Base-by-base conservation (phyloP, 2,888 invertebrate species). In the Tinea trinotella region DNA sequence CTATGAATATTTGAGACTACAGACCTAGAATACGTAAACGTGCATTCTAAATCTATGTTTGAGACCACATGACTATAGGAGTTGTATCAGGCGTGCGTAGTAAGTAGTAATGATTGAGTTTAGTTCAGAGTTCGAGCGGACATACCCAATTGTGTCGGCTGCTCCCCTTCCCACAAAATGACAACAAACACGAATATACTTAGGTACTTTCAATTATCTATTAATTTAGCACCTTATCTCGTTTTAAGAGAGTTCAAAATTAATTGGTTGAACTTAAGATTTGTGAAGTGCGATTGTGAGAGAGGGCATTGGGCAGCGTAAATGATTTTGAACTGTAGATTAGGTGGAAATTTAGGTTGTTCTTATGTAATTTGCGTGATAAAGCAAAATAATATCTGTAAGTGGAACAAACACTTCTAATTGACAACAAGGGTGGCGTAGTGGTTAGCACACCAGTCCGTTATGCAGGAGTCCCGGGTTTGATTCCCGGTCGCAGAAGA, bases 61-160 rank as follows among this genome's bases (percentile, higher is more conserved):
- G 9, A 30, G 3, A 30, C 9, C 30, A 30, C n/a, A n/a, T 30
- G 7, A 30, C 30, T 7, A 30, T 7, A 7, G 9, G 7, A 2
- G n/a, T 30, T 30, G 4, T 19, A 46, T 17, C 46, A 15, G 19
- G 19, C 46, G 46, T 46, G 19, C 46, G 46, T 46, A 46, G 46
- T 46, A 19, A 46, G 46, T 19, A 46, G 46, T 46, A 40, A 46
- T 46, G 46, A 46, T 46, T 19, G 46, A 40, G 46, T 46, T 46
- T 17, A 17, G 46, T 19, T 12, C 18, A 50, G 50, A 50, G 50
- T 50, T 50, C 50, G 73, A 76, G 75, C 82, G 83, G 83, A 83
- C 71, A 79, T 79, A 61, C 61, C 68, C 82, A 81, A 80, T 83
- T 80, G 74, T 68, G 54, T 57, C 58, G 63, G 65, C 64, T 69